Evolutionary conservation across 2,888 invertebrate genomes (phyloP).

Genomic region (Sesia bembeciformis): DNA sequence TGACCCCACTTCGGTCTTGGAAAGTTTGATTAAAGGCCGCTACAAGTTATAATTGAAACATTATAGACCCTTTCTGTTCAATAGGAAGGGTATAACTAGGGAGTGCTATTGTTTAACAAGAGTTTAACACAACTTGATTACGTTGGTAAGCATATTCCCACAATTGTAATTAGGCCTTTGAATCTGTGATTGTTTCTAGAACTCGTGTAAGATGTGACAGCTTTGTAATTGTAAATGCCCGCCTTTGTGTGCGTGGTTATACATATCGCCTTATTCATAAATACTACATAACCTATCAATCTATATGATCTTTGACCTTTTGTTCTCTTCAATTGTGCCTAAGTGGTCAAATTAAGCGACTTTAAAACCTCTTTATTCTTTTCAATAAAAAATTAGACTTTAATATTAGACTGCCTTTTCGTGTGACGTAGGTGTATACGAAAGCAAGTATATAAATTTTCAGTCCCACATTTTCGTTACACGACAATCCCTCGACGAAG

Average conservation of each 20-base stretch:
- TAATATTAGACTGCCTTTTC: too few species aligned
- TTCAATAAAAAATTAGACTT: too few species aligned
- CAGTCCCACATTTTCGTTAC: neutral
- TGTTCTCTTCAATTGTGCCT: too few species aligned
- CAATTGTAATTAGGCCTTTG: neutral
- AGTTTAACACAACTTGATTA: neutral
- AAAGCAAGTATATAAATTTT: too few species aligned
- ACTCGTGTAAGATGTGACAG: neutral
- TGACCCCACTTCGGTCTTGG: neutral
- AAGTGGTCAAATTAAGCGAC: too few species aligned
- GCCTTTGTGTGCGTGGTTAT: too few species aligned
- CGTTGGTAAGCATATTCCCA: neutral
- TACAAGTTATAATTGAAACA: slow-evolving; percentile 8
- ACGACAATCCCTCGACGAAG: neutral
- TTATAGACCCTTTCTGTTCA: slow-evolving; percentile 7
- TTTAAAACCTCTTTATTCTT: too few species aligned
- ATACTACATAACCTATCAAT: too few species aligned
- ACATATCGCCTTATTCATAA: too few species aligned
- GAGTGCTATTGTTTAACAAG: neutral
- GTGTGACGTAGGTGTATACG: too few species aligned
- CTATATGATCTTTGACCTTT: too few species aligned
- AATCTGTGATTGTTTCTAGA: neutral
- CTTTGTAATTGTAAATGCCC: too few species aligned
- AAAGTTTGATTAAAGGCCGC: slow-evolving; percentile 12
- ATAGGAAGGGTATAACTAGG: neutral